These are phyloP conservation scores for Machimus atricapillus DNA, from an alignment of 2,888 invertebrate genomes.

Conservation along the genomic window DNA sequence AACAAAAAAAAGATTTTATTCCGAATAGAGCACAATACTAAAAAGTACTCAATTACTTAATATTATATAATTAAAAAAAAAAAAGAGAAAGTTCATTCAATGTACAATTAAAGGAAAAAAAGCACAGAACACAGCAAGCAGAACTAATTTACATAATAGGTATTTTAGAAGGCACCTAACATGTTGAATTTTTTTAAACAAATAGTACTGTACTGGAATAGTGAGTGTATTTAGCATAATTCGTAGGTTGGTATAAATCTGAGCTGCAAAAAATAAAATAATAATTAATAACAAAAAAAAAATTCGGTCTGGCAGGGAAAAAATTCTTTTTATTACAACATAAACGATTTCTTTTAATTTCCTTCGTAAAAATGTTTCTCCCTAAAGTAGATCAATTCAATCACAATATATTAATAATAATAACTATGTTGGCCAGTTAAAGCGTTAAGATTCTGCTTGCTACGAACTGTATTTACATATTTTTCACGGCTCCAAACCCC, in stretches of 20 bases:
- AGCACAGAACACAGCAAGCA: background rate
- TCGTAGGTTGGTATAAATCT: background rate
- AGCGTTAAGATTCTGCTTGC: constrained; percentile 10
- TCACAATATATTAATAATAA: background rate
- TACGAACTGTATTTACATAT: background rate
- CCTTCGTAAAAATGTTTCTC: background rate
- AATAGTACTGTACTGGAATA: no score
- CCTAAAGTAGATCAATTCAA: background rate
- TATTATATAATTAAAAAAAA: background rate
- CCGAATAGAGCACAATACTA: background rate
- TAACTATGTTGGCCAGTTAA: background rate
- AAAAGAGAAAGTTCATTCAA: background rate
- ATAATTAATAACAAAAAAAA: background rate
- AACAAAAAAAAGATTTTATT: background rate
- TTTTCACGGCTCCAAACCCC: background rate
- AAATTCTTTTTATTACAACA: background rate
- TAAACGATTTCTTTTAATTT: background rate
- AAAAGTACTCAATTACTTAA: background rate
- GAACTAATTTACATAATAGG: background rate
- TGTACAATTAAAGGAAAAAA: background rate
- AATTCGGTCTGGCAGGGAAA: background rate
- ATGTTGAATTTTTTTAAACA: background rate
- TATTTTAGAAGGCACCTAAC: background rate
- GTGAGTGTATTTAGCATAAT: background rate
- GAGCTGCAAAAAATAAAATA: background rate